phyloP scores from a whole-genome alignment of 1,140 invertebrate species.

The Drosophila navojoa region DNA sequence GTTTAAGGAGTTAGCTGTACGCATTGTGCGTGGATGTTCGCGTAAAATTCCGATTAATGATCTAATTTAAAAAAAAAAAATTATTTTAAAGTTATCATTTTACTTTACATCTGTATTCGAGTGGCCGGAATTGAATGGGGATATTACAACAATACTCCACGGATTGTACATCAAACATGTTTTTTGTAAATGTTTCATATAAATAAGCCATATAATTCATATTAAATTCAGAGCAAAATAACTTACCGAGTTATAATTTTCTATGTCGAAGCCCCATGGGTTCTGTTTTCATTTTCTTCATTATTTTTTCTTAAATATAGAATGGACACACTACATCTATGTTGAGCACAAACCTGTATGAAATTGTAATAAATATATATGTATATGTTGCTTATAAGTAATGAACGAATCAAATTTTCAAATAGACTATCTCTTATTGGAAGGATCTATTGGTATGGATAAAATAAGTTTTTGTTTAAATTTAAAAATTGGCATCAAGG shows the following conservation, averaged over 20 bases:
- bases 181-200: conserved; percentile 50
- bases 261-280: conserved; percentile 16
- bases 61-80: conserved; percentile 17
- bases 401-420: conserved; percentile 25
- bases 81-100: conserved; percentile 29
- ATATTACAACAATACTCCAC: conserved; percentile 34
- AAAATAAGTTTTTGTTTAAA: too few species aligned
- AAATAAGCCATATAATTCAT: conserved; percentile 45
- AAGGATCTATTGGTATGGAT: not conserved
- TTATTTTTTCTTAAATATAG: not conserved
- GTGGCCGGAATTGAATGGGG: conserved; percentile 38
- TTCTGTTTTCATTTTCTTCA: not conserved
- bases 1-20: conserved; percentile 32
- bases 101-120: conserved; percentile 32
- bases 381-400: conserved; percentile 41
- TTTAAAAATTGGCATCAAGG: too few species aligned
- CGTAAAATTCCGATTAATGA: conserved; percentile 34
- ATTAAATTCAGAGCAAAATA: conserved; percentile 48
- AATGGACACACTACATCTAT: conserved; percentile 29
- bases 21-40: conserved; percentile 23
- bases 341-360: conserved; percentile 48
- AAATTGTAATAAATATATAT: conserved; percentile 48
- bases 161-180: conserved; percentile 45
- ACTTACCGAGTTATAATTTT: conserved; percentile 22
- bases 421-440: conserved; percentile 23